These are phyloP conservation scores for Meandrina meandrites DNA, from an alignment of 92 coral and sea anemone genomes.

Conservation along the genomic window DNA sequence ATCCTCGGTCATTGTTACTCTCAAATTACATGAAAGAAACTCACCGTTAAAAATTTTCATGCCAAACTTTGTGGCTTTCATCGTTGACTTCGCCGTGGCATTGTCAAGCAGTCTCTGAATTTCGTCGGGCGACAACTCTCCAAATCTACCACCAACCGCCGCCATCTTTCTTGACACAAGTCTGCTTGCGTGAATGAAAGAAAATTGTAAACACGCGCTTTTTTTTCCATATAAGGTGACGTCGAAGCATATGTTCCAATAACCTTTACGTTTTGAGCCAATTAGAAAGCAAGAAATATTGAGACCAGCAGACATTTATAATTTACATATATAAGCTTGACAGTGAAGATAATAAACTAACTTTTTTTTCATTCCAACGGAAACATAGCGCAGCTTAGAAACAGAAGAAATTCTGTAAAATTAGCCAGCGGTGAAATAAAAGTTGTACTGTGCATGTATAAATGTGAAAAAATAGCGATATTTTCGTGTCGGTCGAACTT, in stretches of 20 bases:
- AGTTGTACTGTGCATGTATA: not conserved
- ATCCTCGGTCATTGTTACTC: not conserved
- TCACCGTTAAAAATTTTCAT: constrained; percentile 14
- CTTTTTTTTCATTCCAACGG: not conserved
- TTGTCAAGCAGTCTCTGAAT: constrained; percentile 8
- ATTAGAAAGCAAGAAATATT: not conserved
- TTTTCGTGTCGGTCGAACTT: not conserved
- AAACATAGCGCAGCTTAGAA: not conserved
- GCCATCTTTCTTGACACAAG: not conserved
- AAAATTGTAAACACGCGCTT: constrained; percentile 6
- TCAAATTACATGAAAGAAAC: not conserved
- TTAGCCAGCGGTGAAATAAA: not conserved
- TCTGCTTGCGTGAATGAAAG: not conserved
- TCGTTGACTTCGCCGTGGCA: constrained; percentile 17
- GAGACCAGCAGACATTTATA: not conserved
- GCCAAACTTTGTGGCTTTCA: constrained; percentile 20
- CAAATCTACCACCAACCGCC: not conserved
- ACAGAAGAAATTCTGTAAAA: not conserved
- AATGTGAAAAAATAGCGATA: not conserved
- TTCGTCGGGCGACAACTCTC: constrained; percentile 9
- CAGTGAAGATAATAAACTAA: not conserved
- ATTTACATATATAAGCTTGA: not conserved
- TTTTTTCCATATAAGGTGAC: constrained; percentile 7
- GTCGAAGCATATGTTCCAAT: constrained; percentile 19
- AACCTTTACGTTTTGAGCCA: not conserved